A percentile compares a stretch with the other conserved stretches of the same genome.
These are phyloP conservation scores for Bursaphelenchus mucronatus DNA, from an alignment of 1,140 invertebrate genomes.

Conservation along the genomic window DNA sequence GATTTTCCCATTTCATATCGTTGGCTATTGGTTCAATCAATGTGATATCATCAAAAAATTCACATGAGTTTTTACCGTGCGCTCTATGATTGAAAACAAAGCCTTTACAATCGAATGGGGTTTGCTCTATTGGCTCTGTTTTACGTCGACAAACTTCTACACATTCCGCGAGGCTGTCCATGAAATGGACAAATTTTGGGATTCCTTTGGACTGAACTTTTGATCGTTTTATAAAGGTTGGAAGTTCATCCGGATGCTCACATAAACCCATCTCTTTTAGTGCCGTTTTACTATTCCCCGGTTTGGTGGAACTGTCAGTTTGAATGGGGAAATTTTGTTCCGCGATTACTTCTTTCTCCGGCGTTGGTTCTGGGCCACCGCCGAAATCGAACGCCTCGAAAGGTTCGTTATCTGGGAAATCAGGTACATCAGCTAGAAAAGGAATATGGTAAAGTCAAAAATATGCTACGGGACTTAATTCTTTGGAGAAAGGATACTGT, in stretches of 20 bases:
- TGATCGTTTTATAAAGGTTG: not conserved
- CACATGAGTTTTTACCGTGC: conserved; percentile 18
- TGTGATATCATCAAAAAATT: conserved; percentile 26
- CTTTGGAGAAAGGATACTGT: no score
- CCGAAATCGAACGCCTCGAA: conserved; percentile 15
- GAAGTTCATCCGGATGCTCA: not conserved
- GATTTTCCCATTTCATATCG: conserved; percentile 5
- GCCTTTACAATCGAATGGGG: conserved; percentile 26
- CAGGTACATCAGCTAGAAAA: not conserved
- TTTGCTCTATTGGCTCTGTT: conserved; percentile 13
- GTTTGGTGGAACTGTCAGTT: not conserved
- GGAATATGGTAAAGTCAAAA: no score
- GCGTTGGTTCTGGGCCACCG: conserved; percentile 6
- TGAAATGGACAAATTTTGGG: conserved; percentile 6
- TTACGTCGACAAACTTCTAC: conserved; percentile 14
- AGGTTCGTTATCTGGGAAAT: conserved; percentile 5
- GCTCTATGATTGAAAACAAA: conserved; percentile 12
- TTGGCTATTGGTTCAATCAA: conserved; percentile 1
- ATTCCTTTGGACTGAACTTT: not conserved
- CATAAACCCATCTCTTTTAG: conserved; percentile 9
- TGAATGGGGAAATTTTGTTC: not conserved
- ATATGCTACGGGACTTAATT: no score
- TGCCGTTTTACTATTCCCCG: not conserved
- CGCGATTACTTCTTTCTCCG: conserved; percentile 1
- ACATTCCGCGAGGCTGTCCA: conserved; percentile 19